Base-by-base conservation (phyloP, 2,113 vertebrate genomes). In the Bujurquina vittata region DNA sequence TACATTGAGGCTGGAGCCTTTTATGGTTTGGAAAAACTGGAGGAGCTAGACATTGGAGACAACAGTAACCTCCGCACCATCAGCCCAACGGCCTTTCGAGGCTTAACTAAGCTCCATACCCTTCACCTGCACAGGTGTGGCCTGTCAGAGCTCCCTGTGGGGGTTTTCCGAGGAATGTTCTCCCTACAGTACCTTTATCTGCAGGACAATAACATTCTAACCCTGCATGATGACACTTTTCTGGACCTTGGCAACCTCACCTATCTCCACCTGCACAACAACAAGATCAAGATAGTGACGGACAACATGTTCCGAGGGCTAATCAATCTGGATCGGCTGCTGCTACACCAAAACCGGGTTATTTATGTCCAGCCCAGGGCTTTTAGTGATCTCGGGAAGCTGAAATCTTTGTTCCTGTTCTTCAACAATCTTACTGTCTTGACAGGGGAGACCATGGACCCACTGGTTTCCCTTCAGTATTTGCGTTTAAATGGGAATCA, bases 181-280 rank as follows among this genome's bases (percentile, higher is more conserved):
- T 98, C 98, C 8, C 95, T 99, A 86, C 98, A 99, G 91, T 97
- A 99, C 89, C 97, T 99, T 89, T 99, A 98, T 90, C 96, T 99
- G 85, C 98, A 99, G 95, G 97, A 99, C 91, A 99, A 99, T 79
- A 95, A 96, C 75, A 95, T 99, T 54, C 95, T 97, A 87, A 95
- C 95, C 1, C 95, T 99, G 88, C 96, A 97, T 10, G 96, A 98
- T 0, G 97, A 99, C 92, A 96, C 97, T 82, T 99, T 99, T 92
- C 91, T 97, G 5, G 98, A 99, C 91, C 96, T 99, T 29, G 97
- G 97, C 22, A 99, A 99, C 95, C 98, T 99, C 88, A 99, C 98
- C 0, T 97, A 97, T 93, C 96, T 99, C 84, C 98, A 99, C 94
- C 94, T 99, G 89, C 98, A 99, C 7, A 98, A 98, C 60, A 99